These are phyloP conservation scores for Eulemur rufifrons DNA, from an alignment of 2,113 vertebrate genomes.

Conservation along the genomic window DNA sequence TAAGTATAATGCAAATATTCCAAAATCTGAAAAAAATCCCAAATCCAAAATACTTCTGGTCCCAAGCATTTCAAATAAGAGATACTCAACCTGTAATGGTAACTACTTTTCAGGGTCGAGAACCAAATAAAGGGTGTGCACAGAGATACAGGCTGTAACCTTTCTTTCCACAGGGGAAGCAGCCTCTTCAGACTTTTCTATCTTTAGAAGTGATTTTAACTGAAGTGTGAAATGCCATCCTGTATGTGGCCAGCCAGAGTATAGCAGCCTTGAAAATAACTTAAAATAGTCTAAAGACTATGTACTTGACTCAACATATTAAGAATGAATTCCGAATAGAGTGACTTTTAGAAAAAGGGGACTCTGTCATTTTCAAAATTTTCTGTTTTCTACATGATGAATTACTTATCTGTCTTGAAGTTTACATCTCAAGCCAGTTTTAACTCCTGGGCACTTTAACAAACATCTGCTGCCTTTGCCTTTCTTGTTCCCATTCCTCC, in stretches of 20 bases:
- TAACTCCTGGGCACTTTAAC: background rate
- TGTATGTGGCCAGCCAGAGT: background rate
- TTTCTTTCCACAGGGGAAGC: background rate
- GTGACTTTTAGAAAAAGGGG: background rate
- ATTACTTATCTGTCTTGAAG: background rate
- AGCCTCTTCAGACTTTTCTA: background rate
- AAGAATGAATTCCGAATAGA: background rate
- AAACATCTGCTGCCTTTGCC: background rate
- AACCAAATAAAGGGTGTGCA: background rate
- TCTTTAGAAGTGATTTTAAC: slow-evolving; percentile 34
- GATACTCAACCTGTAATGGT: background rate
- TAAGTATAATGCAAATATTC: background rate
- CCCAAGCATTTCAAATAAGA: background rate
- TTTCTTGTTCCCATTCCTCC: background rate
- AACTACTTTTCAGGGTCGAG: background rate
- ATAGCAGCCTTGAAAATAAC: background rate
- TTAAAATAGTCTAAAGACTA: background rate
- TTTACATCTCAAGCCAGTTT: background rate
- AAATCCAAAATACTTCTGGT: background rate
- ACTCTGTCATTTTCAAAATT: background rate
- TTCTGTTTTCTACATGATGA: background rate
- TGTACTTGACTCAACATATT: background rate
- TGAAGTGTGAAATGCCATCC: background rate
- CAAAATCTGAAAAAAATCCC: background rate
- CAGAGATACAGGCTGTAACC: background rate